A percentile compares a stretch with the other conserved stretches of the same genome.
These are phyloP conservation scores for Mesembrinibis cayennensis DNA, from an alignment of 2,113 vertebrate species.

Conservation along the genomic window DNA sequence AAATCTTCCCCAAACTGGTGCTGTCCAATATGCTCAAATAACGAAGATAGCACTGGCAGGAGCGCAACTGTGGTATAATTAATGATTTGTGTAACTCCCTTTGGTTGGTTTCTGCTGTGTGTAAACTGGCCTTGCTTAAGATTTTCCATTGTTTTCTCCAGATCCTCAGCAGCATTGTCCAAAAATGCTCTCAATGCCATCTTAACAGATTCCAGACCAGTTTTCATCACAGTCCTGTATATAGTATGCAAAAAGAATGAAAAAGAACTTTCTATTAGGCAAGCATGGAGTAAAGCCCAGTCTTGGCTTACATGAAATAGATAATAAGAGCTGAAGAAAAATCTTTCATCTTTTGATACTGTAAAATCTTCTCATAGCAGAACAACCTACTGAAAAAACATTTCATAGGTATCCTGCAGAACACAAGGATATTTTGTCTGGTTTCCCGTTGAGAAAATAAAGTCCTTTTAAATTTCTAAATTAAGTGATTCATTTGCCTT, in stretches of 20 bases:
- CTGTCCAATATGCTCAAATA: constrained; percentile 94
- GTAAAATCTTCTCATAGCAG: background rate
- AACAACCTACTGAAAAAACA: background rate
- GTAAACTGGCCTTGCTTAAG: constrained; percentile 94
- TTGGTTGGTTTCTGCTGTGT: constrained; percentile 86
- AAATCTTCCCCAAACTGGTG: constrained; percentile 94
- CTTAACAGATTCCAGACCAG: constrained; percentile 89
- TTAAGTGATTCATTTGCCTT: background rate
- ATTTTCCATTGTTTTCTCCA: constrained; percentile 93
- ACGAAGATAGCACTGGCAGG: constrained; percentile 89
- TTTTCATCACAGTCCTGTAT: constrained; percentile 95
- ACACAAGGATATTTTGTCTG: background rate
- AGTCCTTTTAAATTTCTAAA: background rate
- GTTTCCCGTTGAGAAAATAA: background rate
- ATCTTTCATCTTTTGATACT: background rate
- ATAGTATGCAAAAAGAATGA: background rate
- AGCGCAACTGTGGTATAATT: constrained; percentile 95
- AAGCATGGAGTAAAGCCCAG: background rate
- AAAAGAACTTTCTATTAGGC: background rate
- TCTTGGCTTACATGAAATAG: background rate
- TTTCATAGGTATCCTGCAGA: background rate
- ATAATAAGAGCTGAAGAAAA: background rate
- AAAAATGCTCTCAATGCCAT: constrained; percentile 86
- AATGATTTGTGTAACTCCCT: constrained; percentile 93
- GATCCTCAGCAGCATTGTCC: constrained; percentile 88